Evolutionary conservation across 2,797 vertebrate species (phyloP).

Genomic region (Morus bassanus): DNA sequence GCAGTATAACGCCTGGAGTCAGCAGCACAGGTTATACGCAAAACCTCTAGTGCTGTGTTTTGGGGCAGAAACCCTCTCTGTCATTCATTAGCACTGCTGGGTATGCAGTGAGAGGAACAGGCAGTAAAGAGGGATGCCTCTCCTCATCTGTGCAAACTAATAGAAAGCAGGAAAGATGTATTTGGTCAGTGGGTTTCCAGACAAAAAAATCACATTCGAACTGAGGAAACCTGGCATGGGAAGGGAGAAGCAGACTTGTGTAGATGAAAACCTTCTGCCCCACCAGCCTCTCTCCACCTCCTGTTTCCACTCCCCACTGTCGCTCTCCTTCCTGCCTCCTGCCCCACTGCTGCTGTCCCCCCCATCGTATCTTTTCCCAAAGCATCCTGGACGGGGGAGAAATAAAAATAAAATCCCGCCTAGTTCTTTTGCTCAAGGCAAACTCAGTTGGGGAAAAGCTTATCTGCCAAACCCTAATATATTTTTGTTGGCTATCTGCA

Average conservation of each 20-base stretch:
- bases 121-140: neutral
- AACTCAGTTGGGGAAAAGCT: neutral
- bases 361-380: neutral
- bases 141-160: neutral
- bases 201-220: neutral
- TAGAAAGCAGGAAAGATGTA: neutral
- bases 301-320: neutral
- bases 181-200: neutral
- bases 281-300: neutral
- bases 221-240: neutral
- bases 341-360: neutral
- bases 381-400: neutral
- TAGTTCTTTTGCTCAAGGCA: neutral
- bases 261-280: neutral
- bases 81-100: neutral
- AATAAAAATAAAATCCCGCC: neutral
- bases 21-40: neutral
- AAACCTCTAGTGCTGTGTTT: rapidly evolving
- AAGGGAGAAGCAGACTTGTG: neutral
- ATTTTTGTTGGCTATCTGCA: neutral
- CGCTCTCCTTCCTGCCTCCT: neutral
- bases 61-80: neutral
- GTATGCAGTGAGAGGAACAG: neutral
- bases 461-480: constrained; percentile 6
- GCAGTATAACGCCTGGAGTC: neutral